Conservation (phyloP, 1,140 invertebrate species). For the Mya arenaria region DNA sequence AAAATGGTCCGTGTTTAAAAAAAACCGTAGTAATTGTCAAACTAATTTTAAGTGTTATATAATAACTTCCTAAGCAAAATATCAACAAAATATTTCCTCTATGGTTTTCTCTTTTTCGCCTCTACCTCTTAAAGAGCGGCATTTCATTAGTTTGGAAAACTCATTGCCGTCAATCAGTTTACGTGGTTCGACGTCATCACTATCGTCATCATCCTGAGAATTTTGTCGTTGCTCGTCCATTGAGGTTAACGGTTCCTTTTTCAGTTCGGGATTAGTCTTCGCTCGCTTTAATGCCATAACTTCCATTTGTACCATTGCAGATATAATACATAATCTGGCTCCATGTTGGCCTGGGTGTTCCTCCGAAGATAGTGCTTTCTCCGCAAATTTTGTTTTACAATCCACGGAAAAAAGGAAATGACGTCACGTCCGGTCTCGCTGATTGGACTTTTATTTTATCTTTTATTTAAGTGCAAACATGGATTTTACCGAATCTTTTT, state of each 20-base stretch:
- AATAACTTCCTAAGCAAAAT: no score
- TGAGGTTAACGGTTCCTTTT: conserved; percentile 15
- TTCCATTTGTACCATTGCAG: conserved; percentile 33
- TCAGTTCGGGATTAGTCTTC: conserved; percentile 9
- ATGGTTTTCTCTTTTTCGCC: conserved; percentile 14
- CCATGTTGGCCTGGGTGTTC: conserved; percentile 1
- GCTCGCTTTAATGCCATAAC: not conserved
- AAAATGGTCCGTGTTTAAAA: no score
- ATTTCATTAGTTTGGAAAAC: no score
- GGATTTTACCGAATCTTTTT: no score
- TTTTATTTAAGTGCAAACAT: not conserved
- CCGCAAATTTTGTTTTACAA: not conserved
- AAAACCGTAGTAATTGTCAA: no score
- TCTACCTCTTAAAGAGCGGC: conserved; percentile 17
- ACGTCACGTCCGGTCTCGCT: conserved; percentile 16
- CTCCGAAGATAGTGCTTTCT: conserved; percentile 3
- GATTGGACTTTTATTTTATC: not conserved
- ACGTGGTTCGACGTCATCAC: no score
- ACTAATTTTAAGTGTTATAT: no score
- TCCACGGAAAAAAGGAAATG: conserved; percentile 34
- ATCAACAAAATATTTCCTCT: conserved; percentile 44
- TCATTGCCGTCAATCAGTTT: no score
- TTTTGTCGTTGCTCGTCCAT: no score
- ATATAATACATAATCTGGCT: conserved; percentile 32
- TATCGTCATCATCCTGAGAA: no score